A percentile compares a stretch with the other conserved stretches of the same genome.
phyloP scores from a whole-genome alignment of 2,888 invertebrate genomes.

The Pammene aurita region DNA sequence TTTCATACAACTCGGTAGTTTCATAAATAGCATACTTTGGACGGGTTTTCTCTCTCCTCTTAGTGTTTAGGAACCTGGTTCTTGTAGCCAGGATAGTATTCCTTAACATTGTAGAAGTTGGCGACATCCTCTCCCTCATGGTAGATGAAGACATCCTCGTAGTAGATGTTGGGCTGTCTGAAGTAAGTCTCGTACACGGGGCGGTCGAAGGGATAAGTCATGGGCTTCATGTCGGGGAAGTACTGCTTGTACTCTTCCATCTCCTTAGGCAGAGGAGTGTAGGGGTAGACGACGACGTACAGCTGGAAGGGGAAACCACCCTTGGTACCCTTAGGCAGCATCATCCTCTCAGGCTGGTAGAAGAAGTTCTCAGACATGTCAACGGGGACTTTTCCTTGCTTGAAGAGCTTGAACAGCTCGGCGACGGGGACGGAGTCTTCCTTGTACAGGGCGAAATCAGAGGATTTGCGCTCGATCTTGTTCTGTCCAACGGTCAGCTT shows the following conservation, averaged over 20 bases:
- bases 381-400: constrained; percentile 58
- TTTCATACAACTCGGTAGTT: too few relatives aligned
- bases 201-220: constrained; percentile 15
- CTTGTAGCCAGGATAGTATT: constrained; percentile 4
- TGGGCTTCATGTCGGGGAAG: constrained; percentile 47
- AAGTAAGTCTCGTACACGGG: constrained; percentile 5
- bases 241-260: constrained; percentile 56
- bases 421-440: constrained; percentile 85
- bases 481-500: constrained; percentile 63
- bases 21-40: neutral
- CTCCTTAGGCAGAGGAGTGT: constrained; percentile 67
- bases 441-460: constrained; percentile 83
- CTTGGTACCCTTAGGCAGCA: constrained; percentile 19
- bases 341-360: constrained; percentile 11
- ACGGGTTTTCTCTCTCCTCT: neutral
- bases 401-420: constrained; percentile 83
- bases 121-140: constrained; percentile 10
- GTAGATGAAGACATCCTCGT: constrained; percentile 46
- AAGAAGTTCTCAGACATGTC: constrained; percentile 22
- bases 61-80: constrained; percentile 3
- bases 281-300: constrained; percentile 45
- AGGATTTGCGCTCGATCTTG: constrained; percentile 9
- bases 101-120: constrained; percentile 48
- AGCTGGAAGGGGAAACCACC: constrained; percentile 15
- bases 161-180: constrained; percentile 82